These are phyloP conservation scores for Sinohyriopsis cumingii DNA, from an alignment of 2,888 invertebrate species.

Conservation along the genomic window DNA sequence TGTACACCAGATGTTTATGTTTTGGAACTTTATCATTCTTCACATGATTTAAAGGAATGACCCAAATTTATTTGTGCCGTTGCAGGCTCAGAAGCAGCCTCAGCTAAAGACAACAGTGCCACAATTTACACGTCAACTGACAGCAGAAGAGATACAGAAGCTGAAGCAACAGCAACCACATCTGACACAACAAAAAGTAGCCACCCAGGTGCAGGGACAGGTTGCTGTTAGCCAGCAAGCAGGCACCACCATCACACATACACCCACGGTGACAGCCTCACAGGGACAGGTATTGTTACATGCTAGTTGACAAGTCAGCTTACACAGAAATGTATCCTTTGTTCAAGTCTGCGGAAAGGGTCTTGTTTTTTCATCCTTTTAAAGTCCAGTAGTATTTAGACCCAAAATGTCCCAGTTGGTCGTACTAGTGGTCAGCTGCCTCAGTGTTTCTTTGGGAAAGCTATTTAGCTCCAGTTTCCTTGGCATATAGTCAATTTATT, in stretches of 20 bases:
- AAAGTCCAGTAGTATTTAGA: no score
- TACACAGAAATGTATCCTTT: no score
- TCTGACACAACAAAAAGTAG: constrained; percentile 69
- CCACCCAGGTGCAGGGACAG: constrained; percentile 26
- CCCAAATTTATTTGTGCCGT: not conserved
- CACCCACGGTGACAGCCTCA: not conserved
- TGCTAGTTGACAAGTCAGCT: no score
- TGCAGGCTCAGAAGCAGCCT: constrained; percentile 28
- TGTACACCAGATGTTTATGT: not conserved
- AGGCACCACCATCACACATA: not conserved
- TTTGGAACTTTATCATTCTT: not conserved
- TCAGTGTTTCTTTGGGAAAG: no score
- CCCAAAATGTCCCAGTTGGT: no score
- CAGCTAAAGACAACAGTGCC: constrained; percentile 42
- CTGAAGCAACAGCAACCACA: constrained; percentile 60
- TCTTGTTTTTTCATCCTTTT: no score
- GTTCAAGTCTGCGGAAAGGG: no score
- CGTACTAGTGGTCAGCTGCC: no score
- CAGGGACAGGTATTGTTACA: no score
- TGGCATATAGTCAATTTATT: no score
- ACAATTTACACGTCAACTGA: constrained; percentile 25
- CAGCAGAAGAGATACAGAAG: constrained; percentile 38
- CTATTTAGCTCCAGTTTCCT: no score
- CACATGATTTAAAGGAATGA: not conserved
- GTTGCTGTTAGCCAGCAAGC: constrained; percentile 20